Evolutionary conservation across 2,888 invertebrate species (phyloP).

Genomic region (Bellardia pandia): DNA sequence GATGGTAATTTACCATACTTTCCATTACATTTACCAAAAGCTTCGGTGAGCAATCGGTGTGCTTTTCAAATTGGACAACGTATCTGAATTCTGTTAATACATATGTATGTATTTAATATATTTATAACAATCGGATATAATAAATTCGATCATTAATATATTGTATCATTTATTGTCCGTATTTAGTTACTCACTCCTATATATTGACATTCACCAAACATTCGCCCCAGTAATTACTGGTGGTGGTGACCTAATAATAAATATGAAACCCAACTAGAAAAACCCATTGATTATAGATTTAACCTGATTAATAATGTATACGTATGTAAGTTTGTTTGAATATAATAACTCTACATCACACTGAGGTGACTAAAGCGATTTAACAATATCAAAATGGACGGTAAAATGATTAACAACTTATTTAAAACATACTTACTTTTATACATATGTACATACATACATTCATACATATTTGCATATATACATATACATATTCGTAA

Average conservation of each 20-base stretch:
- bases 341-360: not conserved
- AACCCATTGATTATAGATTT: not conserved
- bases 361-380: not conserved
- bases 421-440: not conserved
- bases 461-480: not conserved
- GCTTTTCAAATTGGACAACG: too few relatives aligned
- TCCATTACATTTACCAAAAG: too few relatives aligned
- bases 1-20: too few relatives aligned
- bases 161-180: too few relatives aligned
- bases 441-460: not conserved
- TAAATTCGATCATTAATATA: too few relatives aligned
- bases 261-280: conserved; percentile 1
- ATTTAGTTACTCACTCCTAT: too few relatives aligned
- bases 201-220: not conserved
- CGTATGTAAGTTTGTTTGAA: too few relatives aligned
- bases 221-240: not conserved
- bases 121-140: too few relatives aligned
- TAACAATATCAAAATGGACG: not conserved
- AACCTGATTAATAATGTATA: conserved; percentile 1
- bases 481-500: not conserved
- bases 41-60: too few relatives aligned
- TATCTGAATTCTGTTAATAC: too few relatives aligned
- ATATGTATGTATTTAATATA: too few relatives aligned
- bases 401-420: not conserved
- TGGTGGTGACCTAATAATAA: conserved; percentile 13